Evolutionary conservation across 2,113 vertebrate species (phyloP).

Genomic region (cat (Felis catus)): F.catus_Fca126_mat1.0 CM031420.1:139790501-139791000

Average conservation of each 20-base stretch:
- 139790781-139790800: not conserved
- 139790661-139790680: not conserved
- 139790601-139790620: not conserved
- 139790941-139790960: not conserved
- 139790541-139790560: not conserved
- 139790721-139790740: not conserved
- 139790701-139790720: not conserved
- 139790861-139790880: not conserved
- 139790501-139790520: not conserved
- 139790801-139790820: not conserved
- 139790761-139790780: not conserved
- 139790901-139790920: not conserved
- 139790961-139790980: not conserved
- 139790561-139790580: not conserved
- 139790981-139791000: no score
- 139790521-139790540: not conserved
- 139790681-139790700: not conserved
- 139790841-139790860: not conserved
- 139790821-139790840: not conserved
- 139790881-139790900: not conserved
- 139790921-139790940: not conserved
- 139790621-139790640: not conserved
- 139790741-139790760: not conserved
- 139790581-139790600: not conserved
- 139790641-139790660: fast-evolving